Percentiles rank a stretch among this genome's conserved stretches.
Evolutionary conservation across 2,888 invertebrate genomes (phyloP).

Genomic region (Melieria omissa): DNA sequence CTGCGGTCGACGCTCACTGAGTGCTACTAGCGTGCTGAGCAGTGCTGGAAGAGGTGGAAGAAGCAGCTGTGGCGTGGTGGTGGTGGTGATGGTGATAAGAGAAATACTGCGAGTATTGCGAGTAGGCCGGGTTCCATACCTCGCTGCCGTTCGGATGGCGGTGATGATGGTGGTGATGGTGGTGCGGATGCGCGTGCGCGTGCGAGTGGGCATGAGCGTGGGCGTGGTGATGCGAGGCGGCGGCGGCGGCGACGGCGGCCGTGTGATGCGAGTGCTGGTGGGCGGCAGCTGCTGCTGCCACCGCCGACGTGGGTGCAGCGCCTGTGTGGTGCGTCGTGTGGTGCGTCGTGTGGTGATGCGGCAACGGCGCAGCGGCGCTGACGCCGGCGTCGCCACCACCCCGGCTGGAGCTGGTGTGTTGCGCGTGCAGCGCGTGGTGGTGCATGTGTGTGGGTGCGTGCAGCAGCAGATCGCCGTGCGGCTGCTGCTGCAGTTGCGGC

Average conservation of each 20-base stretch:
- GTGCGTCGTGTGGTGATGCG: conserved; percentile 39
- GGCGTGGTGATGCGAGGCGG: conserved; percentile 40
- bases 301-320: conserved; percentile 36
- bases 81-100: conserved; percentile 69
- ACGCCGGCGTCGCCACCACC: conserved; percentile 38
- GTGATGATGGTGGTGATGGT: conserved; percentile 47
- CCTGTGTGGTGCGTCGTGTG: conserved; percentile 40
- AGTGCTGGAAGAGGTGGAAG: conserved; percentile 52
- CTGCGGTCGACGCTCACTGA: conserved; percentile 69
- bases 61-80: conserved; percentile 48
- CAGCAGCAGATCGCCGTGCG: background rate
- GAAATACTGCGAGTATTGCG: conserved; percentile 75
- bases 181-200: conserved; percentile 44
- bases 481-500: conserved; percentile 20
- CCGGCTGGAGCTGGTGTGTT: conserved; percentile 2
- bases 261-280: conserved; percentile 43
- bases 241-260: conserved; percentile 19
- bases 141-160: conserved; percentile 68
- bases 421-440: conserved; percentile 28
- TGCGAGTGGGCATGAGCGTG: conserved; percentile 37
- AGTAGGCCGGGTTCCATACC: conserved; percentile 72
- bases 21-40: conserved; percentile 67
- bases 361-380: conserved; percentile 38
- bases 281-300: conserved; percentile 39
- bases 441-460: conserved; percentile 14